phyloP scores from a whole-genome alignment of 2,113 vertebrate genomes.

The Aegithalos caudatus region DNA sequence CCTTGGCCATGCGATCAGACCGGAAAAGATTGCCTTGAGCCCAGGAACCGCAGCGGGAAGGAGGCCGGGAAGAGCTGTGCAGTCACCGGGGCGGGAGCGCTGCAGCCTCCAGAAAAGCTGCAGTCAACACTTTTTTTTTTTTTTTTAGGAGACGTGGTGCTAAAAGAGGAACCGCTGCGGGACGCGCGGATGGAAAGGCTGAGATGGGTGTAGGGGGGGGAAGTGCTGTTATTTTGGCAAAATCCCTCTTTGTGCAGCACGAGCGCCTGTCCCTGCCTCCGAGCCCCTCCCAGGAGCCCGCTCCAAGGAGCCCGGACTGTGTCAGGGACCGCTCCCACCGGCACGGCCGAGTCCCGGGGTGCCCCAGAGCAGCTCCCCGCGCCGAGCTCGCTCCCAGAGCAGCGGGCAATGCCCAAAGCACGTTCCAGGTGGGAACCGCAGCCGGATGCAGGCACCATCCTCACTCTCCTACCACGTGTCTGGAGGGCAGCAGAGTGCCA shows the following conservation, averaged over 20 bases:
- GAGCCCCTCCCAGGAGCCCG: not conserved
- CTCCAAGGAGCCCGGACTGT: not conserved
- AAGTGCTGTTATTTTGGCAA: not conserved
- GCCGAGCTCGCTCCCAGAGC: not conserved
- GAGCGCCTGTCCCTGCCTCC: rapidly evolving
- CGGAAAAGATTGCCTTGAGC: constrained; percentile 4
- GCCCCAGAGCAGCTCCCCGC: rapidly evolving
- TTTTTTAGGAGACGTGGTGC: not conserved
- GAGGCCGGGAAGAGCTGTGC: not conserved
- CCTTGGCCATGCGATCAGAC: constrained; percentile 29
- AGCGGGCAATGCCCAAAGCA: not conserved
- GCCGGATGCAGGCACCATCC: not conserved
- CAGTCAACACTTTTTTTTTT: not conserved
- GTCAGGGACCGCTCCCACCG: not conserved
- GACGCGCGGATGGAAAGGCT: not conserved
- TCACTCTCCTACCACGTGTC: rapidly evolving
- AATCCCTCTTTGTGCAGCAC: not conserved
- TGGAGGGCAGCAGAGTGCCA: not conserved
- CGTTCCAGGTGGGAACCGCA: not conserved
- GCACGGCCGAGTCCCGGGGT: rapidly evolving
- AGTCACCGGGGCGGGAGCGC: not conserved
- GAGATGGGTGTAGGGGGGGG: not conserved
- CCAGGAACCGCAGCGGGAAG: not conserved
- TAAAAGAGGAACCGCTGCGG: constrained; percentile 36
- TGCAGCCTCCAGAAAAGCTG: constrained; percentile 45